Percentiles rank a stretch among this genome's conserved stretches.
Evolutionary conservation across 2,888 invertebrate species (phyloP).

Genomic region (Ichneumoninae sp.): DNA sequence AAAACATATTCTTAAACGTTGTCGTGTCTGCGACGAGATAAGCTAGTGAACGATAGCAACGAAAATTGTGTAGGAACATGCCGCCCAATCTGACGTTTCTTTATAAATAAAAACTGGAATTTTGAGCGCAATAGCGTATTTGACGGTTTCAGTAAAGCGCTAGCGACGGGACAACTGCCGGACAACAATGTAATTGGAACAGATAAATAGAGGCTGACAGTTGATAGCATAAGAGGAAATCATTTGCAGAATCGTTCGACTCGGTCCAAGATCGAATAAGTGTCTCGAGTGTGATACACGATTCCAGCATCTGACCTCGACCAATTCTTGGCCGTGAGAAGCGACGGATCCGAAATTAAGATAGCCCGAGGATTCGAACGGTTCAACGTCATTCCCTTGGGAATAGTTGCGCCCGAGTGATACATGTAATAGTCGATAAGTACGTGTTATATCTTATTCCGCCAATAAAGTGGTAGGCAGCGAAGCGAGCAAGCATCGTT

Average conservation of each 20-base stretch:
- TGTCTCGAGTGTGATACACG: slow-evolving; percentile 35
- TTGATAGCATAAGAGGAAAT: not conserved
- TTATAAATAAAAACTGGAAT: not conserved
- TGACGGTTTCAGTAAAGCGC: not conserved
- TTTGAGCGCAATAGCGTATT: not conserved
- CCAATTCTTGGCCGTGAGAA: slow-evolving; percentile 44
- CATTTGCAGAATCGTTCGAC: not conserved
- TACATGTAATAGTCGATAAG: slow-evolving; percentile 5
- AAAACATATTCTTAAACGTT: not conserved
- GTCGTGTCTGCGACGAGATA: too few relatives aligned
- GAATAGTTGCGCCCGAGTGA: not conserved
- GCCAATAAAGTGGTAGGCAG: not conserved
- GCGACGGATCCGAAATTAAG: slow-evolving; percentile 20
- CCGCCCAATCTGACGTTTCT: not conserved
- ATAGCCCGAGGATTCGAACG: slow-evolving; percentile 23
- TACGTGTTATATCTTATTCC: not conserved
- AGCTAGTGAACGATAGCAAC: not conserved
- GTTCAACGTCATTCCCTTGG: slow-evolving; percentile 16
- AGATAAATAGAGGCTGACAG: not conserved
- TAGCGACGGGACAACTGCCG: not conserved
- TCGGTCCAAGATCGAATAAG: not conserved
- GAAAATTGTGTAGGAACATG: not conserved
- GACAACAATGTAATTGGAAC: not conserved
- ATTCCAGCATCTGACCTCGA: slow-evolving; percentile 57
- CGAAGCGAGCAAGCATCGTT: not conserved